Evolutionary conservation across 92 coral and sea anemone genomes (phyloP), one percentile per base, ranked within the genome.

Genomic region (Hydrozoanthus gracilis): DNA sequence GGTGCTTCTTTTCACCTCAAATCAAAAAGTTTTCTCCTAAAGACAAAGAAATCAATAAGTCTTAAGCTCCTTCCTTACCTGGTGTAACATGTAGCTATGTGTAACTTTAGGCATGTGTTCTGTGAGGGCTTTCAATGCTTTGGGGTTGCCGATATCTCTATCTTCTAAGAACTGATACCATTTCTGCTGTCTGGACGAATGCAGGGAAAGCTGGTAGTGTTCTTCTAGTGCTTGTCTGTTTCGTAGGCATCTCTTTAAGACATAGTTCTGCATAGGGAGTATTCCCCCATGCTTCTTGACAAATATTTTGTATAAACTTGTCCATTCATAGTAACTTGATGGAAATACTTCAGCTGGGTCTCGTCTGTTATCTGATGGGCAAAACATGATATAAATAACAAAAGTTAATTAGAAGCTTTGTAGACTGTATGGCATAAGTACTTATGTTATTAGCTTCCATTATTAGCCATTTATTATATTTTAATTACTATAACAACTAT

Each of bases 31-130:
- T 27, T 27, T 27, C 39, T 27, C 39, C 39, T 27, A 60, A 44
- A 46, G 44, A 56, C 72, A 35, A 51, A 44, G 3, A 18, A 58
- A 8, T 7, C 4, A 11, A 58, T 8, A 58, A 58, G 5, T 4
- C 64, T 11, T 11, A 58, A 17, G 6, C 51, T 4, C 44, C 13
- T 3, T 45, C 27, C 76, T 50, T 87, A 97, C 99, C 98, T 93
- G 97, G 84, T 97, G 99, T 20, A 97, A 88, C 99, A 97, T 97
- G 71, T 97, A 97, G 90, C 98, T 97, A 82, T 97, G 99, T n/a
- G 99, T 97, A 51, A 96, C 98, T 72, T 95, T 96, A 49, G 98
- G 97, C 99, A 97, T 97, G 88, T 97, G 99, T 70, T 97, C 99
- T 69, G 99, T 97, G 56, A 97, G 84, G 47, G 99, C 99, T 76